Base-by-base conservation (phyloP, 1,140 invertebrate genomes). In the Saccostrea cuccullata region DNA sequence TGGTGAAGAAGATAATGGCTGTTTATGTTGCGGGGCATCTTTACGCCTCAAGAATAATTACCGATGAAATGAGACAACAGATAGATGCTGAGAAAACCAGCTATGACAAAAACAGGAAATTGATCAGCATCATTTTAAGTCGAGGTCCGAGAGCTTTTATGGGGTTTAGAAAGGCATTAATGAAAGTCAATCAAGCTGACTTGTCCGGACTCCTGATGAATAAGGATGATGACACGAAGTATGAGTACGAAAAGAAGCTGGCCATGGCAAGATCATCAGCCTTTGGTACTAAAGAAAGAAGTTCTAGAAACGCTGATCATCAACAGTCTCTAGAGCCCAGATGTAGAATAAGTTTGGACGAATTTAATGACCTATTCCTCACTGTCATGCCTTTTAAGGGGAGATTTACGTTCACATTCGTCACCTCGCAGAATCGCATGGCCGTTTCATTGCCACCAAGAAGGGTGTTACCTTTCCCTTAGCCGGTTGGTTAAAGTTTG, bases 1-100 rank as follows among this genome's bases (percentile, higher is more conserved):
- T 85, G 55, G 84, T 85, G 84, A 85, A 85, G 84, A 85, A 85
- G 56, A 85, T 85, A 56, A 85, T 55, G 55, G 84, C 84, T 2
- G 64, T 85, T 85, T 56, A 26, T 20, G 84, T 85, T 60, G 84
- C 84, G 20, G 56, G 36, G 64, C 84, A 85, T 64, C 56, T 85
- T n/a, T 58, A 30, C 15, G 56, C 55, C 20, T 85, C 84, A 55
- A 55, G 23, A n/a, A 84, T 84, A 84, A 84, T 84, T 55, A 84
- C 82, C 36, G 82, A 84, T 40, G 23, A 82, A 82, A 84, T 84
- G 82, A 84, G 40, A 12, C 36, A 84, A 84, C 82, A 84, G 13
- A 84, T 84, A 55, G 55, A 84, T 23, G 55, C 47, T 6, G 82
- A 56, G 55, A 47, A 84, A 84, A 84, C 82, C 47, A 84, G 82